These are phyloP conservation scores for Steinernema feltiae DNA, from an alignment of 1,140 invertebrate genomes.

Conservation along the genomic window DNA sequence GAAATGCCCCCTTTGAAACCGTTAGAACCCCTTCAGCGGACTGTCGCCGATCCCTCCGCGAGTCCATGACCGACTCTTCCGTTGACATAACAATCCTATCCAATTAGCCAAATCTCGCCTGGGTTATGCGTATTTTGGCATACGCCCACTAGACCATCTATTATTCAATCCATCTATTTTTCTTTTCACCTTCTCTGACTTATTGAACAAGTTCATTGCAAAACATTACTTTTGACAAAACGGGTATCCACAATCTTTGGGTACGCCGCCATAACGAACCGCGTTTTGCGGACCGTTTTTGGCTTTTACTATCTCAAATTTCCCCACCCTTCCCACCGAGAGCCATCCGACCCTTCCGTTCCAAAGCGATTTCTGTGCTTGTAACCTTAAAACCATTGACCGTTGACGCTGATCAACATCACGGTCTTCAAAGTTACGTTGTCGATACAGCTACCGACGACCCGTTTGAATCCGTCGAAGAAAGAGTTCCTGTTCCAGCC, in stretches of 20 bases:
- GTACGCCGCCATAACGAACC: neutral
- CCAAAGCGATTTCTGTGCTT: neutral
- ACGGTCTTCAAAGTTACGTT: neutral
- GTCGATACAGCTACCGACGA: neutral
- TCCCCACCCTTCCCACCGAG: neutral
- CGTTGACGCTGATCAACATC: neutral
- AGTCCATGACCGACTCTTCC: neutral
- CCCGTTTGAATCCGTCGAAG: neutral
- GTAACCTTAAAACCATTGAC: neutral
- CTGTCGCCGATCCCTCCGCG: too few species aligned
- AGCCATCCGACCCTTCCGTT: neutral
- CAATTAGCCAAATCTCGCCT: neutral
- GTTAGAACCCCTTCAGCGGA: neutral
- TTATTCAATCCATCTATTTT: constrained; percentile 6
- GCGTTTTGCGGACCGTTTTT: neutral
- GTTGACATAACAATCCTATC: neutral
- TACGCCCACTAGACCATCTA: neutral
- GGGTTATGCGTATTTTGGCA: neutral
- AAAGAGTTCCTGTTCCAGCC: constrained; percentile 3
- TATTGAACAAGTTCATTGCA: neutral
- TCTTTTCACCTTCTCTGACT: neutral
- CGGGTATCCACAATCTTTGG: neutral
- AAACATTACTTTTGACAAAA: neutral
- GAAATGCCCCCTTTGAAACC: neutral
- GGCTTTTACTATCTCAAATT: neutral